Percentiles rank a stretch among this genome's conserved stretches.
Evolutionary conservation across 1,140 invertebrate species (phyloP).

Genomic region (Meloidogyne exigua): DNA sequence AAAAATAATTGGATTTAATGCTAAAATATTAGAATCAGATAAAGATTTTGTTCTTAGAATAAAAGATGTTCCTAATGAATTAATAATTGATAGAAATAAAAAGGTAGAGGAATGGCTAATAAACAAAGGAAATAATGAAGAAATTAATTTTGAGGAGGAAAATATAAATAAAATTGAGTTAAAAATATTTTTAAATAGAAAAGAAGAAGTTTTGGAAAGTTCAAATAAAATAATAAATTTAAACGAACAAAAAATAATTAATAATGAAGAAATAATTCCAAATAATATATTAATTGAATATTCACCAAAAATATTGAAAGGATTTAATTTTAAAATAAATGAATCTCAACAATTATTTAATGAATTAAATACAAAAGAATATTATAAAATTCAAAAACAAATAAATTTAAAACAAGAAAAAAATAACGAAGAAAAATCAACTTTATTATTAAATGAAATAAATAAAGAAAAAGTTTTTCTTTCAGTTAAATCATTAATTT

Average conservation of each 20-base stretch:
- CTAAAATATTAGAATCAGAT: not conserved
- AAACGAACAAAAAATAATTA: too few relatives aligned
- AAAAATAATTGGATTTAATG: conserved; percentile 16
- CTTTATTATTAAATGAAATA: not conserved
- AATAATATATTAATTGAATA: not conserved
- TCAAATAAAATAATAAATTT: not conserved
- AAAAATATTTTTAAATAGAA: not conserved
- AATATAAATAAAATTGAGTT: not conserved
- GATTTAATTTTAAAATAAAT: not conserved
- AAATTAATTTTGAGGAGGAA: not conserved
- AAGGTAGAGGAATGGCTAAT: conserved; percentile 34
- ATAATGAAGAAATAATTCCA: not conserved
- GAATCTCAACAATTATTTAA: not conserved
- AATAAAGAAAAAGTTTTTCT: not conserved
- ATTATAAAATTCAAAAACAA: too few relatives aligned
- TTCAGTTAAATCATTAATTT: not conserved
- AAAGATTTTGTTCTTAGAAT: conserved; percentile 13
- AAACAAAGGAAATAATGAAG: conserved; percentile 2
- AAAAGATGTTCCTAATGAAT: conserved; percentile 15
- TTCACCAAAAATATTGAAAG: not conserved
- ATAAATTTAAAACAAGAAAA: not conserved
- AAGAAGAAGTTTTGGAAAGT: not conserved
- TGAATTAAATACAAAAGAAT: too few relatives aligned
- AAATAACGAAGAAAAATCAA: not conserved
- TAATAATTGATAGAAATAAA: conserved; percentile 4